A percentile compares a stretch with the other conserved stretches of the same genome.
Conservation (phyloP, 1,140 invertebrate species). For the Rhyzopertha dominica region DNA sequence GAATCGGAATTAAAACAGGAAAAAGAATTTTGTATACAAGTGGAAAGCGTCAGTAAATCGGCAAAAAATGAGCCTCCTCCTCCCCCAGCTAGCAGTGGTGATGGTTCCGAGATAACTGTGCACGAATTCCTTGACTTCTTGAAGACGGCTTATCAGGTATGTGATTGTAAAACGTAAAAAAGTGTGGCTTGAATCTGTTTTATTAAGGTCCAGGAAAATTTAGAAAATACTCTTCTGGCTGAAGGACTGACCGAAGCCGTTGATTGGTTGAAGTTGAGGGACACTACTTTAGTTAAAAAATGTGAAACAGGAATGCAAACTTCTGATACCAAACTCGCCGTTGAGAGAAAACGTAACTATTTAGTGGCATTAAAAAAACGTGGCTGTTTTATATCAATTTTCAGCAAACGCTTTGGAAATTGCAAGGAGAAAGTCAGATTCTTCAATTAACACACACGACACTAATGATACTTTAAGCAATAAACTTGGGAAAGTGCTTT, state of each 20-base stretch:
- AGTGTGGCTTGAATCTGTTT: neutral
- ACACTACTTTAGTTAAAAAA: constrained; percentile 43
- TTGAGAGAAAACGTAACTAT: too few relatives aligned
- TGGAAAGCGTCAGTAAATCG: too few relatives aligned
- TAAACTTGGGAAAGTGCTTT: constrained; percentile 60
- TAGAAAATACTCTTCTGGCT: constrained; percentile 54
- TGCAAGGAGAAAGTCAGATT: too few relatives aligned
- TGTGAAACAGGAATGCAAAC: constrained; percentile 25
- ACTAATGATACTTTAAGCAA: constrained; percentile 38
- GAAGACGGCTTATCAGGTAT: constrained; percentile 62
- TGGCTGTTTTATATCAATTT: constrained; percentile 8
- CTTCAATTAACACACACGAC: too few relatives aligned
- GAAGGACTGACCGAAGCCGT: constrained; percentile 52
- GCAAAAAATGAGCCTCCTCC: too few relatives aligned
- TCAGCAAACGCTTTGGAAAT: neutral
- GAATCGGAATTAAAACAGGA: too few relatives aligned
- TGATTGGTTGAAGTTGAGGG: constrained; percentile 57
- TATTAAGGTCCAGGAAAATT: constrained; percentile 51
- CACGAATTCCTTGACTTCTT: constrained; percentile 69
- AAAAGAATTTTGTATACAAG: too few relatives aligned
- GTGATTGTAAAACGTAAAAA: constrained; percentile 10
- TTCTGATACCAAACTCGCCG: constrained; percentile 30
- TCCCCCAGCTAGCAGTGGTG: too few relatives aligned
- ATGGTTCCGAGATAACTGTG: constrained; percentile 53
- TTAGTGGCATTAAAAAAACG: too few relatives aligned